A percentile compares a stretch with the other conserved stretches of the same genome.
These are phyloP conservation scores for Fulmarus glacialis DNA, from an alignment of 2,113 vertebrate genomes.

Conservation along the genomic window DNA sequence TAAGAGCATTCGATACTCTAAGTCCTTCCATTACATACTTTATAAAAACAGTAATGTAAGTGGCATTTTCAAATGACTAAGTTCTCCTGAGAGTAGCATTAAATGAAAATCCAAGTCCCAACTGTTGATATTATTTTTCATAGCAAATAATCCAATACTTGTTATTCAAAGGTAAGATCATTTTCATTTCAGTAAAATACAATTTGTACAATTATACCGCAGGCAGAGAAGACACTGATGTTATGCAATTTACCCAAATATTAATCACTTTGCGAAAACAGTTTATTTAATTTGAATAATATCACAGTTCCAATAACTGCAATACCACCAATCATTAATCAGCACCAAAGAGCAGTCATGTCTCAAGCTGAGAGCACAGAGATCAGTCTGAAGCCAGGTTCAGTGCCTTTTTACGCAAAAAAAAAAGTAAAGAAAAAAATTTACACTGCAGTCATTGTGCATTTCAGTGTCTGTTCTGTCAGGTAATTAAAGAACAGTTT, in stretches of 20 bases:
- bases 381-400: background rate
- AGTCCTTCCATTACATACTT: background rate
- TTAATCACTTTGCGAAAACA: background rate
- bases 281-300: background rate
- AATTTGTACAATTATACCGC: background rate
- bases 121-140: background rate
- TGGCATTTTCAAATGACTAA: background rate
- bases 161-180: background rate
- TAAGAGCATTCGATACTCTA: background rate
- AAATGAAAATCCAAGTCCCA: background rate
- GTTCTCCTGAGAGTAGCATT: background rate
- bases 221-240: background rate
- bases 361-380: background rate
- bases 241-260: background rate
- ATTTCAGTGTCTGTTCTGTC: background rate
- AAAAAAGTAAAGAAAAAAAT: background rate
- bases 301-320: background rate
- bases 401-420: background rate
- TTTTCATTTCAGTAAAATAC: background rate
- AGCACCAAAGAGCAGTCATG: background rate
- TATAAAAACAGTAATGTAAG: background rate
- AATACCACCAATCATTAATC: background rate
- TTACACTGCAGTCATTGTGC: background rate
- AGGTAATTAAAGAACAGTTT: background rate
- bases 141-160: background rate